Percentiles rank a stretch among this genome's conserved stretches.
These are phyloP conservation scores for Bombus pascuorum DNA, from an alignment of 1,140 invertebrate genomes.

Conservation along the genomic window DNA sequence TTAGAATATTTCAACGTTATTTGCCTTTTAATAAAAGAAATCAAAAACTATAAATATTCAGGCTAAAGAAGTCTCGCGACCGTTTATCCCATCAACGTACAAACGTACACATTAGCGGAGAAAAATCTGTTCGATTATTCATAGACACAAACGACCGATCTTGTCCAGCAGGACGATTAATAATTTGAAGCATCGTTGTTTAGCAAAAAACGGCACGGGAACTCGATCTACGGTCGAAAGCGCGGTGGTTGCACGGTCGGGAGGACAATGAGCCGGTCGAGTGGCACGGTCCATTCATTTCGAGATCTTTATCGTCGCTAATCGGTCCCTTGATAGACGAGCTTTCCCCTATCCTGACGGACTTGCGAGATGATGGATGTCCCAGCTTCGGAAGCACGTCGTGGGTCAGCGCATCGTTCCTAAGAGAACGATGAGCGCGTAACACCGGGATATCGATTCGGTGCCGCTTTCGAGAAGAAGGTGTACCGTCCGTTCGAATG, in stretches of 20 bases:
- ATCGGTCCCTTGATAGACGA: constrained; percentile 67
- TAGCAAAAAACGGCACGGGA: constrained; percentile 1
- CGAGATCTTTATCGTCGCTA: constrained; percentile 66
- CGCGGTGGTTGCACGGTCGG: constrained; percentile 33
- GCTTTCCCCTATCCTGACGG: constrained; percentile 52
- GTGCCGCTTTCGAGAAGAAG: not conserved
- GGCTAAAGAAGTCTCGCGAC: not conserved
- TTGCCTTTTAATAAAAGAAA: not conserved
- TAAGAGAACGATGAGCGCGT: constrained; percentile 33
- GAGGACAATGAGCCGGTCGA: constrained; percentile 55
- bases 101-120: not conserved
- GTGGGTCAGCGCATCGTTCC: constrained; percentile 43
- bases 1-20: too few species aligned
- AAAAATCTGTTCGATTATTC: too few species aligned
- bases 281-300: constrained; percentile 63
- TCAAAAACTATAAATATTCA: not conserved
- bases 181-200: constrained; percentile 38
- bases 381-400: constrained; percentile 41
- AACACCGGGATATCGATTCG: constrained; percentile 47
- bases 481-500: constrained; percentile 5
- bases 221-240: not conserved
- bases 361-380: constrained; percentile 66
- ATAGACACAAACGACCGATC: too few species aligned
- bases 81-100: not conserved
- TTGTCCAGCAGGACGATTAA: constrained; percentile 7